phyloP scores from a whole-genome alignment of 1,140 invertebrate genomes.

The Philotrypesis tridentata region DNA sequence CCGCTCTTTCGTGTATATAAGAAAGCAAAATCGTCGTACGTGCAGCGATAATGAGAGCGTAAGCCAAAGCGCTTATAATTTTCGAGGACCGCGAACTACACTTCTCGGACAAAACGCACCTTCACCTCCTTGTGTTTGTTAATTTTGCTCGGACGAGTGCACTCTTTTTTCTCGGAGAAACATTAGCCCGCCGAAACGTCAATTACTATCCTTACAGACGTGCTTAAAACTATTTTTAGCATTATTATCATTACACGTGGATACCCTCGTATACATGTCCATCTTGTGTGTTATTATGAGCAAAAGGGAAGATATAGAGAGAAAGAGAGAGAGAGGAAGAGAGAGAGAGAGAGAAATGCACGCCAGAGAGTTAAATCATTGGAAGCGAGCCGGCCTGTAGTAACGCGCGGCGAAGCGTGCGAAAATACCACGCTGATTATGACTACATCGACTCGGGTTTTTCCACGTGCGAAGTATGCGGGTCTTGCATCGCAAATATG shows the following conservation, averaged over 20 bases:
- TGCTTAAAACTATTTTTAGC: conserved; percentile 57
- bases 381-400: background rate
- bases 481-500: conserved; percentile 31
- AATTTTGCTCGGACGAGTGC: conserved; percentile 31
- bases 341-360: conserved; percentile 34
- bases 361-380: conserved; percentile 35
- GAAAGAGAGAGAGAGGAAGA: background rate
- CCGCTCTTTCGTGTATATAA: conserved; percentile 50
- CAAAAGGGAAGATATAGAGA: background rate
- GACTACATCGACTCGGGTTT: conserved; percentile 57
- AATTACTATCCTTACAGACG: conserved; percentile 67
- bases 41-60: conserved; percentile 60
- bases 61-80: conserved; percentile 56
- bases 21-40: conserved; percentile 59
- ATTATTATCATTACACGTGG: background rate
- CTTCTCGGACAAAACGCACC: conserved; percentile 32
- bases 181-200: conserved; percentile 51
- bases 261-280: background rate
- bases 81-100: conserved; percentile 50
- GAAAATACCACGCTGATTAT: conserved; percentile 65
- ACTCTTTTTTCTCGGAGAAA: background rate
- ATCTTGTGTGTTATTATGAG: conserved; percentile 13
- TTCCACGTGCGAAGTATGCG: background rate
- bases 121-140: conserved; percentile 31
- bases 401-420: conserved; percentile 56